phyloP scores from a whole-genome alignment of 2,113 vertebrate species.

The Scomber japonicus region DNA sequence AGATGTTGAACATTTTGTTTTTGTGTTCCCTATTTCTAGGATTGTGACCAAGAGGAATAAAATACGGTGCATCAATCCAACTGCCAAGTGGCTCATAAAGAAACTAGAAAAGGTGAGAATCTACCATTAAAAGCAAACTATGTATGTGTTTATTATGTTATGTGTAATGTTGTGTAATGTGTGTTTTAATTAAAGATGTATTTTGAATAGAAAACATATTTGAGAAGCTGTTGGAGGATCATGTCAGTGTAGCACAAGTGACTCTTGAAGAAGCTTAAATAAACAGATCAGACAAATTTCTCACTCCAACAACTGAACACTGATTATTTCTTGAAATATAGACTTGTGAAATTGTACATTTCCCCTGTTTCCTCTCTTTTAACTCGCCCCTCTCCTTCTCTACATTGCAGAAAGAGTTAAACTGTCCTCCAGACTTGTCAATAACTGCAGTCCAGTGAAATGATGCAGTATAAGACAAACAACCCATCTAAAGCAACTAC shows the following conservation, averaged over 20 bases:
- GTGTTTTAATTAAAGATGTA: too few species aligned
- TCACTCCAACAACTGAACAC: too few species aligned
- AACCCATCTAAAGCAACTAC: background rate
- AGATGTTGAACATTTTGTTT: background rate
- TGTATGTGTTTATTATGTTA: too few species aligned
- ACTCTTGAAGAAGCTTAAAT: background rate
- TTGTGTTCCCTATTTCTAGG: constrained; percentile 22
- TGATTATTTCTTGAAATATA: too few species aligned
- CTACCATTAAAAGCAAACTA: background rate
- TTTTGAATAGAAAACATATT: too few species aligned
- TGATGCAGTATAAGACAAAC: accelerated
- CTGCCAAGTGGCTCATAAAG: constrained; percentile 32
- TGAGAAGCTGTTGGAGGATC: too few species aligned
- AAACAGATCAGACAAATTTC: too few species aligned
- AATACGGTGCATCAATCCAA: constrained; percentile 18
- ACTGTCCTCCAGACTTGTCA: background rate
- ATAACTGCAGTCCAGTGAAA: accelerated
- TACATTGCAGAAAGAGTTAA: background rate
- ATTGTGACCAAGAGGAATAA: accelerated
- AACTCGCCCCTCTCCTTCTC: background rate
- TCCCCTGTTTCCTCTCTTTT: background rate
- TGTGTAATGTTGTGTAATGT: too few species aligned
- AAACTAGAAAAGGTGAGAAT: constrained; percentile 38
- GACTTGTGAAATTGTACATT: background rate
- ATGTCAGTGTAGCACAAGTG: too few species aligned